phyloP scores from a whole-genome alignment of 2,888 invertebrate species.

The Helleia helle region DNA sequence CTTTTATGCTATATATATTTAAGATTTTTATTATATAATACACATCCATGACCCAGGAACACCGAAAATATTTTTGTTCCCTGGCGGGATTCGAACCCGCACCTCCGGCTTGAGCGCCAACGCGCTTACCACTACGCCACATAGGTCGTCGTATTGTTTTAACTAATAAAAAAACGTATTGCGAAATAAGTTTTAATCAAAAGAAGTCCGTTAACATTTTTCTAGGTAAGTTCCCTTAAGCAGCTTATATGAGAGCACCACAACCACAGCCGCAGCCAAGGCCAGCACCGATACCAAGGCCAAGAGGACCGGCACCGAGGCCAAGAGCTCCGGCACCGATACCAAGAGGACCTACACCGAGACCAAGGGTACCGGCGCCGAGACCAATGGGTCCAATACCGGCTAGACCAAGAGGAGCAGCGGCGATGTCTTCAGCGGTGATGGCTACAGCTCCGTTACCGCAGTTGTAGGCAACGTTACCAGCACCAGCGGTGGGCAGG shows the following conservation, averaged over 20 bases:
- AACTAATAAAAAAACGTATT: no score
- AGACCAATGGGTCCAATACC: slow-evolving; percentile 17
- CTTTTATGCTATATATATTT: no score
- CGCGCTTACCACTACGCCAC: no score
- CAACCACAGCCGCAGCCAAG: slow-evolving; percentile 21
- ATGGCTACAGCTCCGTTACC: slow-evolving; percentile 26
- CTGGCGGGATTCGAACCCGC: no score
- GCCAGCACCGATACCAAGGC: slow-evolving; percentile 18
- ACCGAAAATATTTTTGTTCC: no score
- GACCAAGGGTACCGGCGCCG: slow-evolving; percentile 17
- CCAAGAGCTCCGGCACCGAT: slow-evolving; percentile 15
- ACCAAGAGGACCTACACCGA: slow-evolving; percentile 14
- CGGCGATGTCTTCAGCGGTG: slow-evolving; percentile 21
- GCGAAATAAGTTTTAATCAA: no score
- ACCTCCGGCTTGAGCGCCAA: no score
- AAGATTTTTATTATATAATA: no score
- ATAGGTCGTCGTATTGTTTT: no score
- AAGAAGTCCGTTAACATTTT: no score
- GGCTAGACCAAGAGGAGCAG: slow-evolving; percentile 14
- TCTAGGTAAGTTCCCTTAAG: no score
- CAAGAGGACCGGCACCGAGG: slow-evolving; percentile 11
- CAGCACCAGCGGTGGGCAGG: slow-evolving; percentile 26
- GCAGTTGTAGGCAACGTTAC: slow-evolving; percentile 24
- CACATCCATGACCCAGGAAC: no score
- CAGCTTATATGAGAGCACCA: slow-evolving; percentile 12